Evolutionary conservation across 2,797 vertebrate species (phyloP).

Genomic region (Fistularia tabacaria): DNA sequence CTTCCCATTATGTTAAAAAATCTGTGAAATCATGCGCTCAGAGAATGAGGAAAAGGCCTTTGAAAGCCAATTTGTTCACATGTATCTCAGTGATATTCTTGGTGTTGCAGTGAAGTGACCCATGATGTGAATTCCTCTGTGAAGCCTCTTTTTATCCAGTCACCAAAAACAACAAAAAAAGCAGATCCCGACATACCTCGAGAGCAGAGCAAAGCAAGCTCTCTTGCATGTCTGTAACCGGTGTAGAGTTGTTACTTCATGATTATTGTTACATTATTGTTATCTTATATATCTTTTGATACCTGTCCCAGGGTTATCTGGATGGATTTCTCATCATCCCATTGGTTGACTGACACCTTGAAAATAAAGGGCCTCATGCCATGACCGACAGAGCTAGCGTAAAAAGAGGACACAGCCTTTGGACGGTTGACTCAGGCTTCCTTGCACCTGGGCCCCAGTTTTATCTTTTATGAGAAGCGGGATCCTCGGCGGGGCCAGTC

Average conservation of each 20-base stretch:
- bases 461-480: constrained; percentile 16
- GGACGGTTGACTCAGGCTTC: constrained; percentile 41
- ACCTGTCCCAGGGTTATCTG: constrained; percentile 28
- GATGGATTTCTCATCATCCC: constrained; percentile 63
- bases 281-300: constrained; percentile 35
- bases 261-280: too few species aligned
- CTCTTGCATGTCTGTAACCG: constrained; percentile 38
- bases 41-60: constrained; percentile 22
- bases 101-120: constrained; percentile 26
- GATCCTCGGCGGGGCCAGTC: constrained; percentile 3
- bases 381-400: constrained; percentile 45
- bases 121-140: constrained; percentile 17
- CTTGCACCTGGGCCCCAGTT: constrained; percentile 31
- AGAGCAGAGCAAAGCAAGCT: constrained; percentile 51
- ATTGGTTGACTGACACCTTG: constrained; percentile 51
- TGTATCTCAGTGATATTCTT: constrained; percentile 27
- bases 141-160: constrained; percentile 24
- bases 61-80: constrained; percentile 19
- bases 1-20: constrained; percentile 34
- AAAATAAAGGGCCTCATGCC: constrained; percentile 53
- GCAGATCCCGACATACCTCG: constrained; percentile 31
- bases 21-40: constrained; percentile 24
- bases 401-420: constrained; percentile 44
- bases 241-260: constrained; percentile 39
- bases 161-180: constrained; percentile 52